A percentile compares a stretch with the other conserved stretches of the same genome.
phyloP scores from a whole-genome alignment of 2,113 vertebrate species.

The Rhynchomys soricoides region DNA sequence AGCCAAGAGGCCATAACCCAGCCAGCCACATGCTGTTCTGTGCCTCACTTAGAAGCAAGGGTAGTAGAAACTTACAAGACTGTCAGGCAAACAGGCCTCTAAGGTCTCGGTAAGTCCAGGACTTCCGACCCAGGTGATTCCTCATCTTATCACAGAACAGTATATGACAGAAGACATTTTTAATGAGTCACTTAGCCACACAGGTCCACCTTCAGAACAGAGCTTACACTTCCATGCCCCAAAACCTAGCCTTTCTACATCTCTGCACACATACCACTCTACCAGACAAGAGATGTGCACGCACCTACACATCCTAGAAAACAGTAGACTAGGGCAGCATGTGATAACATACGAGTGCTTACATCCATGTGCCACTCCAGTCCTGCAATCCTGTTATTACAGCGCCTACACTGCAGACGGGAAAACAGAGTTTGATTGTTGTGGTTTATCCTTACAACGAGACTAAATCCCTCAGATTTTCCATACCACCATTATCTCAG shows the following conservation, averaged over 20 bases:
- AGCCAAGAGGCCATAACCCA: neutral
- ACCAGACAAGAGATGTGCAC: neutral
- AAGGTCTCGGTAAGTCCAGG: neutral
- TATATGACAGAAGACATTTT: neutral
- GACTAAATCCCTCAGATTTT: constrained; percentile 2
- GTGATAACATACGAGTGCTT: neutral
- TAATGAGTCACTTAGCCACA: constrained; percentile 39
- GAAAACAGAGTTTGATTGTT: constrained; percentile 26
- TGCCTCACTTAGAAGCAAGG: too few species aligned
- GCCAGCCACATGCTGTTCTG: neutral
- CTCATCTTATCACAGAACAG: neutral
- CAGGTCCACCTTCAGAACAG: constrained; percentile 36
- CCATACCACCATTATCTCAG: neutral
- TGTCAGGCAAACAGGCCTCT: neutral
- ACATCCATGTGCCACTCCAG: constrained; percentile 24
- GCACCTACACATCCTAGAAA: neutral
- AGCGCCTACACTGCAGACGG: constrained; percentile 4
- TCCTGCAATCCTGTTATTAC: constrained; percentile 29
- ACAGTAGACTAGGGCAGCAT: neutral
- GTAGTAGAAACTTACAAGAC: neutral
- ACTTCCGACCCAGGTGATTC: constrained; percentile 50
- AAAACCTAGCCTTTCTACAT: constrained; percentile 37
- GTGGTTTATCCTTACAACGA: constrained; percentile 31
- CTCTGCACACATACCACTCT: neutral
- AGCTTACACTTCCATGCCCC: constrained; percentile 47